Percentiles rank a stretch among this genome's conserved stretches.
These are phyloP conservation scores for Ephydatia muelleri DNA, from an alignment of 37 sponge, comb jelly and placozoan species.

Conservation along the genomic window DNA sequence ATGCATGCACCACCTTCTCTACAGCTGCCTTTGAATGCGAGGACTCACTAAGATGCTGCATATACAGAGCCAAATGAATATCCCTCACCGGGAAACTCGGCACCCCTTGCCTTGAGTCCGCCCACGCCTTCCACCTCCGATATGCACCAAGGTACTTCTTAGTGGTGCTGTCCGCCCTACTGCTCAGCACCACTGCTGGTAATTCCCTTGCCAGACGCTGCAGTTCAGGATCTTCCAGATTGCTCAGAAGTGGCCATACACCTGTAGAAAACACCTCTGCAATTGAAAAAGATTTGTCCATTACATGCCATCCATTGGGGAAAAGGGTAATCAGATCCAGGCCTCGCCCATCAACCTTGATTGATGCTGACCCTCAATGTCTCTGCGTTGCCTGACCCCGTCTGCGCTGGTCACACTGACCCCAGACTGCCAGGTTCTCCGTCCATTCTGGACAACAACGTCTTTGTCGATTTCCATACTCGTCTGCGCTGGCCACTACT, in stretches of 20 bases:
- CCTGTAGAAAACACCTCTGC: constrained; percentile 16
- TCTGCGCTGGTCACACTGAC: neutral
- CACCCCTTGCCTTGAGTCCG: neutral
- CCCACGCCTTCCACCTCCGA: constrained; percentile 39
- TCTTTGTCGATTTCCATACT: neutral
- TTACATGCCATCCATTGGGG: neutral
- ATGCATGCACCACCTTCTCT: constrained; percentile 23
- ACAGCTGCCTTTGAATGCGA: constrained; percentile 20
- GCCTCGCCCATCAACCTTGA: neutral
- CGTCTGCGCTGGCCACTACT: neutral
- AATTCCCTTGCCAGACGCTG: constrained; percentile 10
- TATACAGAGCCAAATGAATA: constrained; percentile 26
- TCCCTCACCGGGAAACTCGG: constrained; percentile 11
- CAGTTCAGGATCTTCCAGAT: constrained; percentile 45
- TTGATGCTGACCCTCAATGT: neutral
- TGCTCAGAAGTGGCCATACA: constrained; percentile 4
- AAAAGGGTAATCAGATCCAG: neutral
- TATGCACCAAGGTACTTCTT: constrained; percentile 46
- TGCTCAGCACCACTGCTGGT: constrained; percentile 15
- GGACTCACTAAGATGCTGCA: constrained; percentile 10
- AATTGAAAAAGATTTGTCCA: neutral
- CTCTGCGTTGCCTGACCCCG: neutral
- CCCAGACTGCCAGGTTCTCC: neutral
- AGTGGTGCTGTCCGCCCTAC: constrained; percentile 31
- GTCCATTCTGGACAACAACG: neutral